A percentile compares a stretch with the other conserved stretches of the same genome.
Conservation (phyloP, 1,140 invertebrate species). For the Aphelinus certus region DNA sequence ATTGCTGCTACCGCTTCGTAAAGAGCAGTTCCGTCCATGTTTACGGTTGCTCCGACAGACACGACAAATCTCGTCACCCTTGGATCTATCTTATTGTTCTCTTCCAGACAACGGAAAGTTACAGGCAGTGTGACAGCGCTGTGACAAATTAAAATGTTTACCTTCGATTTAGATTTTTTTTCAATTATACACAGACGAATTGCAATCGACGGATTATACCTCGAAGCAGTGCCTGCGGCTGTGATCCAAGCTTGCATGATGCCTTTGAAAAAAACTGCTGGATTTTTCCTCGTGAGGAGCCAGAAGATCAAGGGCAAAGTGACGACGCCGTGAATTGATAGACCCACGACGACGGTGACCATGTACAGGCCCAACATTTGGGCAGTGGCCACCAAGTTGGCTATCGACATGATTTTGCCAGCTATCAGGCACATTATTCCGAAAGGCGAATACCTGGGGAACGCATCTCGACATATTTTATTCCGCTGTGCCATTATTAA, state of each 20-base stretch:
- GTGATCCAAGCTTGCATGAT: conserved; percentile 75
- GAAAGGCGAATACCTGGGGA: conserved; percentile 73
- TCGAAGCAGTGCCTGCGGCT: conserved; percentile 75
- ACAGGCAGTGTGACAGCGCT: conserved; percentile 81
- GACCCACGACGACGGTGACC: conserved; percentile 72
- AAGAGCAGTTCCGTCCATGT: conserved; percentile 80
- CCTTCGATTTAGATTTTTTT: not conserved
- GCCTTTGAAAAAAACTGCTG: conserved; percentile 70
- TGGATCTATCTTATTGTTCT: conserved; percentile 77
- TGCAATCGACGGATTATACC: conserved; percentile 56
- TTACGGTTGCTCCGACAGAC: conserved; percentile 74
- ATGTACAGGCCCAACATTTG: conserved; percentile 74
- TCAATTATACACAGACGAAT: not conserved
- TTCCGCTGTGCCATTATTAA: conserved; percentile 5
- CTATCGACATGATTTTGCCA: conserved; percentile 74
- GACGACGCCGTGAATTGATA: conserved; percentile 73
- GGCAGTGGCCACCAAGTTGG: conserved; percentile 71
- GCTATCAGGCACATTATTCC: conserved; percentile 77
- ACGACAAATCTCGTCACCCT: conserved; percentile 77
- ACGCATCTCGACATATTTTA: not conserved
- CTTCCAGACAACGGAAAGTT: conserved; percentile 80
- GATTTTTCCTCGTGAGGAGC: conserved; percentile 72
- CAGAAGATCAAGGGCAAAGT: conserved; percentile 74
- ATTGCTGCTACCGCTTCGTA: conserved; percentile 78
- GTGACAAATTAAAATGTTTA: conserved; percentile 31